A percentile compares a stretch with the other conserved stretches of the same genome.
Evolutionary conservation across 2,888 invertebrate species (phyloP).

Genomic region (Lamellibrachia satsuma): DNA sequence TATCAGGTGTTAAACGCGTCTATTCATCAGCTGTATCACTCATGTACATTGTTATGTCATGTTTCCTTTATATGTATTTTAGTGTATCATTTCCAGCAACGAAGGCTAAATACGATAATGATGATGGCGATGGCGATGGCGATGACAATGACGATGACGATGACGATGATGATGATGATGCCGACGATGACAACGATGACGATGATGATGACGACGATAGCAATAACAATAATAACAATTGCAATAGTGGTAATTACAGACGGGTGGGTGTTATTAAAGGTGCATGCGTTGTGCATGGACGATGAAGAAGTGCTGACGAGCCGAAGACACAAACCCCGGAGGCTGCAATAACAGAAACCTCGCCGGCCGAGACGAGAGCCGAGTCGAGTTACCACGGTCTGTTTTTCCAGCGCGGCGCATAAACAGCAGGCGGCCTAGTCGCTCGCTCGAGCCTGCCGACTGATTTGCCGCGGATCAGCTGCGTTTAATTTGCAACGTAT

Average conservation of each 20-base stretch:
- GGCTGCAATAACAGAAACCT: not conserved
- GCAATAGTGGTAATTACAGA: not conserved
- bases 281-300: not conserved
- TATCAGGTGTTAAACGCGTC: not conserved
- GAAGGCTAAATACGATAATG: not conserved
- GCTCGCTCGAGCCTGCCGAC: not conserved
- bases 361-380: not conserved
- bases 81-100: not conserved
- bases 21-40: not conserved
- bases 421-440: not conserved
- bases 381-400: not conserved
- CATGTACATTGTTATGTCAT: not conserved
- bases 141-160: not conserved
- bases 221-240: not conserved
- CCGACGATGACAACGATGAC: not conserved
- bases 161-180: not conserved
- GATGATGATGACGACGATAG: not conserved
- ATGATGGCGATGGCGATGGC: too few relatives aligned
- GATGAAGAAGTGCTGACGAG: not conserved
- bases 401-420: not conserved
- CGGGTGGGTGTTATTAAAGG: not conserved
- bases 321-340: not conserved
- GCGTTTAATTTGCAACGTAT: conserved; percentile 17
- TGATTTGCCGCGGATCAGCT: conserved; percentile 17
- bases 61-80: not conserved